These are phyloP conservation scores for Irena cyanogastra DNA, from an alignment of 2,113 vertebrate species.

Conservation along the genomic window DNA sequence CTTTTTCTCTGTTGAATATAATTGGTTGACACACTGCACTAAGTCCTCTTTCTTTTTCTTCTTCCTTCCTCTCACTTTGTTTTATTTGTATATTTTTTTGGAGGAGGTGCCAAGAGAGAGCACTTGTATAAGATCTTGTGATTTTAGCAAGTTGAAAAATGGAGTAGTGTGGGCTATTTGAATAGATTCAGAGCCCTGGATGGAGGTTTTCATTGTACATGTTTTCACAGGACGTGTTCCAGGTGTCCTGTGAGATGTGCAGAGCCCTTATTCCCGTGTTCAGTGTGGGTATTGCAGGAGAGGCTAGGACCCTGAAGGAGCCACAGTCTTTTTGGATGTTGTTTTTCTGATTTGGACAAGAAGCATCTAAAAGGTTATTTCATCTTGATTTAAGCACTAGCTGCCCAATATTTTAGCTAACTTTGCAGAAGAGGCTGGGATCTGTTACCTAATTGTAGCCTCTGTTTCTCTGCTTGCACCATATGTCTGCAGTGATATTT, in stretches of 20 bases:
- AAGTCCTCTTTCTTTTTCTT: not conserved
- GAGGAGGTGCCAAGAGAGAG: not conserved
- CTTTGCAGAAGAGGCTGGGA: not conserved
- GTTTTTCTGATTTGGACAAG: not conserved
- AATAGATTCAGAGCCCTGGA: not conserved
- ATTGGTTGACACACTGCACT: not conserved
- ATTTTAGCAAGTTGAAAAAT: not conserved
- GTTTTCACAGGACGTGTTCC: fast-evolving
- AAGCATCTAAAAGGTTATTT: not conserved
- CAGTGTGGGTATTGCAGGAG: not conserved
- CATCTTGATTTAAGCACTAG: not conserved
- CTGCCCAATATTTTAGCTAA: not conserved
- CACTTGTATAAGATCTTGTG: not conserved
- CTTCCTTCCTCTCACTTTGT: not conserved
- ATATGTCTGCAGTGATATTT: not conserved
- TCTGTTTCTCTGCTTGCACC: not conserved
- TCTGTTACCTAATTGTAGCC: not conserved
- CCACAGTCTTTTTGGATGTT: not conserved
- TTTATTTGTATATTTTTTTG: not conserved
- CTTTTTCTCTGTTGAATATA: slow-evolving; percentile 7
- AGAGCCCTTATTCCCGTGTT: not conserved
- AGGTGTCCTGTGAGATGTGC: not conserved
- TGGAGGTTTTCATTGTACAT: not conserved
- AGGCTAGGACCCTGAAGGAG: not conserved
- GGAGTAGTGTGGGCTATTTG: not conserved